Base-by-base conservation (phyloP, 1,140 invertebrate genomes). In the Zeugodacus cucurbitae region DNA sequence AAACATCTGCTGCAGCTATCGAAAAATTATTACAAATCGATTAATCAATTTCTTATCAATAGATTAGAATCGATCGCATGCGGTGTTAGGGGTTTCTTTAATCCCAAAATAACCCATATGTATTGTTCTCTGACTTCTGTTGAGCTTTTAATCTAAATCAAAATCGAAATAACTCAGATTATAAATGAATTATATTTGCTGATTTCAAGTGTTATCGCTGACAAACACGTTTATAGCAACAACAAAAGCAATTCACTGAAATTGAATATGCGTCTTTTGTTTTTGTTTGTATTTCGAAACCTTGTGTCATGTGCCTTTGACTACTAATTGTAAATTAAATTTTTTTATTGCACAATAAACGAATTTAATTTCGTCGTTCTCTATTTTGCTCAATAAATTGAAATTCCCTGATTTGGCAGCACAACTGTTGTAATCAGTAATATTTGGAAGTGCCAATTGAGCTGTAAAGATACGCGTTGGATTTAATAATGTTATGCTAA, bases 181-280 rank as follows among this genome's bases (percentile, higher is more conserved):
- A 86, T 17, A 86, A 41, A 86, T 86, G 82, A 86, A 86, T 86
- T 86, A 86, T 86, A 48, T 48, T 29, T 86, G 82, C 44, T 54
- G 32, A 54, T 86, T 58, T 86, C 82, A n/a, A 86, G 44, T 22
- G 44, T 34, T 86, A 41, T 86, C 44, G 34, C 22, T 54, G 7
- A 26, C 22, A 57, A 57, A 62, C 22, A n/a, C 22, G 26, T 3
- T 6, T 26, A 26, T 8, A 26, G 26, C 22, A 59, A 59, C n/a
- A 62, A 62, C 22, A 62, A n/a, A n/a, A 26, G 22, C 58, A 62
- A 62, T 8, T n/a, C 5, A 26, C 8, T 17, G 26, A 6, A 62
- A 62, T 62, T 59, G n/a, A n/a, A n/a, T 26, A 26, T 62, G 22
- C 10, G 6, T 62, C 8, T 1, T 62, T 26, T 8, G 0, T 62